A percentile compares a stretch with the other conserved stretches of the same genome.
Conservation (phyloP, 2,888 invertebrate species). For the Andrena camellia region DNA sequence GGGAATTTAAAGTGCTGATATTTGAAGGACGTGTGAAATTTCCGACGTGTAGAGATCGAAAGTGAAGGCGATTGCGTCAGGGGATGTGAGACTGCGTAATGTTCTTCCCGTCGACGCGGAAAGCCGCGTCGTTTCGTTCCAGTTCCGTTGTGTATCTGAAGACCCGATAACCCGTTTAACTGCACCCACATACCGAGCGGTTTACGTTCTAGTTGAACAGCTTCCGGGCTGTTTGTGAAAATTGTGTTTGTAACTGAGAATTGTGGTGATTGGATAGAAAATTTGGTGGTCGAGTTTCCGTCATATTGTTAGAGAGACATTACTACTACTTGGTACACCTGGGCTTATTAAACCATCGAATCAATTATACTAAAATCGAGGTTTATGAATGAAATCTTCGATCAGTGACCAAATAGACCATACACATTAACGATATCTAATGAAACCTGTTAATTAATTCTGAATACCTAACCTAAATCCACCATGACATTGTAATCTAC, state of each 20-base stretch:
- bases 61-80: neutral
- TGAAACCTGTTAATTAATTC: no score
- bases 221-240: slow-evolving; percentile 24
- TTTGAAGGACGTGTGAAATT: slow-evolving; percentile 1
- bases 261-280: neutral
- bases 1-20: neutral
- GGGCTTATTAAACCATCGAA: no score
- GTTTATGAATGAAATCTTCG: no score
- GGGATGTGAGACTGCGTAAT: slow-evolving; percentile 22
- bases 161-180: slow-evolving; percentile 57
- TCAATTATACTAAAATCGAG: no score
- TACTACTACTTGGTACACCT: no score
- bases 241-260: neutral
- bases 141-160: slow-evolving; percentile 40
- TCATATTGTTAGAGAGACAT: no score
- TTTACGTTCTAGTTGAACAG: slow-evolving; percentile 49
- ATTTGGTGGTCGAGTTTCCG: neutral
- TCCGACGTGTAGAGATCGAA: neutral
- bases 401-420: no score
- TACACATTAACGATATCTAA: no score
- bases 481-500: no score
- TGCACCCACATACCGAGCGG: slow-evolving; percentile 50
- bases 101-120: slow-evolving; percentile 9
- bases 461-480: no score
- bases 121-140: slow-evolving; percentile 31